Percentiles rank a stretch among this genome's conserved stretches.
Evolutionary conservation across 2,888 invertebrate species (phyloP).

Genomic region (Leptinotarsa juncta): DNA sequence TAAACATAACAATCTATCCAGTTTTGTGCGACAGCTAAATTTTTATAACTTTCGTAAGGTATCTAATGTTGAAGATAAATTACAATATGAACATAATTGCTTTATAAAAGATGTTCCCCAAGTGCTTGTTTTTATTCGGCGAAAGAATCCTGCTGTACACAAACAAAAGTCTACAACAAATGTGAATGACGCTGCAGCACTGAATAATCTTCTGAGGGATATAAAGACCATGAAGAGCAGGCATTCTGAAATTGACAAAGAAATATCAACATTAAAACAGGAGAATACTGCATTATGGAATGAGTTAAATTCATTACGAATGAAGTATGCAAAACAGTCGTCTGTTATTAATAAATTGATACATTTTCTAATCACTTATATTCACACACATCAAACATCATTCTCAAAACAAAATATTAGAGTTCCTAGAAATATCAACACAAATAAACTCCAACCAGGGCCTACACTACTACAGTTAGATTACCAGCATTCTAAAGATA

Average conservation of each 20-base stretch:
- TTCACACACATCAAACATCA: conserved; percentile 50
- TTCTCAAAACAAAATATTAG: conserved; percentile 45
- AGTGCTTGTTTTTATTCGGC: conserved; percentile 80
- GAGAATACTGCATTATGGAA: conserved; percentile 54
- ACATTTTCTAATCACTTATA: conserved; percentile 53
- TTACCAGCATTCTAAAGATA: conserved; percentile 35
- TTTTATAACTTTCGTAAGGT: conserved; percentile 99
- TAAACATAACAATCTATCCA: conserved; percentile 98
- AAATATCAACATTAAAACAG: conserved; percentile 49
- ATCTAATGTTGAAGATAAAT: conserved; percentile 87
- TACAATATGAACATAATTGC: conserved; percentile 93
- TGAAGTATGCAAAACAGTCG: conserved; percentile 52
- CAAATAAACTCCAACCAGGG: conserved; percentile 24
- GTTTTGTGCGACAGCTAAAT: conserved; percentile 95
- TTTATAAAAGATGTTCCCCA: conserved; percentile 87
- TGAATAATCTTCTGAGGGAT: conserved; percentile 43
- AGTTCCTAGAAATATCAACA: conserved; percentile 35
- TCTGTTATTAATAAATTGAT: conserved; percentile 56
- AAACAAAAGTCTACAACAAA: conserved; percentile 26
- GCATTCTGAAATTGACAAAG: conserved; percentile 47
- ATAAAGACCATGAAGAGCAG: conserved; percentile 49
- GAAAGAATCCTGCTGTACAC: conserved; percentile 70
- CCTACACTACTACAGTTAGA: conserved; percentile 14
- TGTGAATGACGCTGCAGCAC: conserved; percentile 33
- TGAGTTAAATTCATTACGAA: conserved; percentile 50